phyloP scores from a whole-genome alignment of 1,140 invertebrate genomes.

The Lineus longissimus region DNA sequence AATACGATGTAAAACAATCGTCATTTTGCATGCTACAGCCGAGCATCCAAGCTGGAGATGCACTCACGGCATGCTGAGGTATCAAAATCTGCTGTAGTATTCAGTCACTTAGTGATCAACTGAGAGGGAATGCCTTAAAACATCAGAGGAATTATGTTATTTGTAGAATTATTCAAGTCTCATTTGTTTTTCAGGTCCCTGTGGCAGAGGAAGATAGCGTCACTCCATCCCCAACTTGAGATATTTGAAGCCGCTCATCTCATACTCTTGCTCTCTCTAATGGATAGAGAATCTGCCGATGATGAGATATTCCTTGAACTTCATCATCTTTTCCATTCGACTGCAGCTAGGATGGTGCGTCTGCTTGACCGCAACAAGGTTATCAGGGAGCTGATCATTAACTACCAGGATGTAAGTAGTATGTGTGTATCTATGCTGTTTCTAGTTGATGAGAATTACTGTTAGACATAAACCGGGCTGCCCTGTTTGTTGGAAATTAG shows the following conservation, averaged over 20 bases:
- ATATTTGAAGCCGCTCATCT: slow-evolving; percentile 41
- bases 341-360: slow-evolving; percentile 30
- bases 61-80: too few relatives aligned
- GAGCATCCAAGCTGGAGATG: too few relatives aligned
- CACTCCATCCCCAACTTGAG: slow-evolving; percentile 34
- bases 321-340: slow-evolving; percentile 35
- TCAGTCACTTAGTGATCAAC: too few relatives aligned
- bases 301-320: slow-evolving; percentile 31
- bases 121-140: too few relatives aligned
- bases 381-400: slow-evolving; percentile 33
- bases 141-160: not conserved
- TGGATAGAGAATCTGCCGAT: slow-evolving; percentile 29
- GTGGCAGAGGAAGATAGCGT: slow-evolving; percentile 37
- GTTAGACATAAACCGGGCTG: too few relatives aligned
- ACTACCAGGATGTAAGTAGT: slow-evolving; percentile 33
- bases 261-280: slow-evolving; percentile 32
- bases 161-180: too few relatives aligned
- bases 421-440: not conserved
- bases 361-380: slow-evolving; percentile 40
- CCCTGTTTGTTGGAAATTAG: too few relatives aligned
- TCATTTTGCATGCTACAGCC: too few relatives aligned
- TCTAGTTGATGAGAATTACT: too few relatives aligned
- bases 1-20: too few relatives aligned
- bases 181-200: slow-evolving; percentile 30
- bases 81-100: too few relatives aligned